Conservation (phyloP, 2,888 invertebrate genomes). For the Eupithecia exiguata region DNA sequence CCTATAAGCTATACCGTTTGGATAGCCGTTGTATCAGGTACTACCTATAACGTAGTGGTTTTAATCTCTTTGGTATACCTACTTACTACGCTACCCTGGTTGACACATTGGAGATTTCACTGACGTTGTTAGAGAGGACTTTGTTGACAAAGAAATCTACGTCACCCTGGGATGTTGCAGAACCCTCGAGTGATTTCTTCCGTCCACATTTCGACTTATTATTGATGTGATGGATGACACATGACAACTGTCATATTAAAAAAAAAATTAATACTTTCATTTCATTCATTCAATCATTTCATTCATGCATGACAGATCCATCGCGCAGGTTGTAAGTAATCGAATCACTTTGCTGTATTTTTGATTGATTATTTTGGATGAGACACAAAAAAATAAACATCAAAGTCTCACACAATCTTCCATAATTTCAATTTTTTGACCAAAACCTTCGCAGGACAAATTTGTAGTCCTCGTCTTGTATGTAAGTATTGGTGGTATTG, state of each 20-base stretch:
- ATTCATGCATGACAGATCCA: conserved; percentile 18
- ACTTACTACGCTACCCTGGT: too few relatives aligned
- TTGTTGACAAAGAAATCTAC: too few relatives aligned
- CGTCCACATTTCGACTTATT: background rate
- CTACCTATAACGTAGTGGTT: too few relatives aligned
- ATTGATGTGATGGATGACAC: background rate
- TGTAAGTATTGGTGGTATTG: conserved; percentile 38
- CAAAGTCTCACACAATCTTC: conserved; percentile 36
- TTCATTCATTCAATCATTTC: background rate
- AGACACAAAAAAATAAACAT: conserved; percentile 38
- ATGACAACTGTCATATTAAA: conserved; percentile 34
- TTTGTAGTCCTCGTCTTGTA: conserved; percentile 32
- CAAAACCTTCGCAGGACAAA: conserved; percentile 25
- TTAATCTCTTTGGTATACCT: too few relatives aligned
- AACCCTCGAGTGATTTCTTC: background rate
- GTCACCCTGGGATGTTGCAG: too few relatives aligned
- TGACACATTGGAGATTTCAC: too few relatives aligned
- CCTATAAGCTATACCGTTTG: too few relatives aligned
- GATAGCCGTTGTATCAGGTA: too few relatives aligned
- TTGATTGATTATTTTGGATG: conserved; percentile 42
- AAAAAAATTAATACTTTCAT: too few relatives aligned
- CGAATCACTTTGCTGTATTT: conserved; percentile 41
- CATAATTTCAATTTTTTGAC: conserved; percentile 8
- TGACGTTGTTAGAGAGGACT: too few relatives aligned
- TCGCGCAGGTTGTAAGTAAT: conserved; percentile 33